phyloP scores from a whole-genome alignment of 2,113 vertebrate species.

The Arizona elegans region DNA sequence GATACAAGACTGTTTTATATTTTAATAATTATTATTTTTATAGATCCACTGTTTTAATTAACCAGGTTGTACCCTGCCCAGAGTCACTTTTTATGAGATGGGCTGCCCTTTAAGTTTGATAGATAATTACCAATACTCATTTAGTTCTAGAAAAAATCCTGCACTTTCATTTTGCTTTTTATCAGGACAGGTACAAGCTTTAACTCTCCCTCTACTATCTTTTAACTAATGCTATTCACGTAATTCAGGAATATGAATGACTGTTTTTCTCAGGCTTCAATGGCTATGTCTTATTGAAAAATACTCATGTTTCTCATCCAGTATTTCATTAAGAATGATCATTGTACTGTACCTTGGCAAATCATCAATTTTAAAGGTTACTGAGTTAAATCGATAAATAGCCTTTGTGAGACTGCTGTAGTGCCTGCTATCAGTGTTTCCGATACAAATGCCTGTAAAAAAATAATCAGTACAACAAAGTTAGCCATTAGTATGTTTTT shows the following conservation, averaged over 20 bases:
- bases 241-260: neutral
- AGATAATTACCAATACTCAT: neutral
- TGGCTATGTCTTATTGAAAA: neutral
- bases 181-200: neutral
- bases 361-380: slow-evolving; percentile 73
- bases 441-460: slow-evolving; percentile 79
- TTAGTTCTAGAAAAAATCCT: neutral
- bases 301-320: neutral
- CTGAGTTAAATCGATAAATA: slow-evolving; percentile 83
- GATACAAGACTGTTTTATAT: neutral
- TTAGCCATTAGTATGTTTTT: neutral
- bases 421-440: slow-evolving; percentile 90
- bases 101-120: neutral
- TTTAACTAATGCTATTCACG: neutral
- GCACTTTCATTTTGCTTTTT: neutral
- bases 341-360: slow-evolving; percentile 69
- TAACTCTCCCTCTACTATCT: neutral
- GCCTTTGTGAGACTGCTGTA: slow-evolving; percentile 76
- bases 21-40: neutral
- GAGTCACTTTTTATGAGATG: neutral
- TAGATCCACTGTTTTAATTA: neutral
- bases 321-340: slow-evolving; percentile 12
- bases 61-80: neutral
- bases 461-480: slow-evolving; percentile 28
- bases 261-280: neutral